phyloP scores from a whole-genome alignment of 2,113 vertebrate genomes.

The Morphnarchus princeps region DNA sequence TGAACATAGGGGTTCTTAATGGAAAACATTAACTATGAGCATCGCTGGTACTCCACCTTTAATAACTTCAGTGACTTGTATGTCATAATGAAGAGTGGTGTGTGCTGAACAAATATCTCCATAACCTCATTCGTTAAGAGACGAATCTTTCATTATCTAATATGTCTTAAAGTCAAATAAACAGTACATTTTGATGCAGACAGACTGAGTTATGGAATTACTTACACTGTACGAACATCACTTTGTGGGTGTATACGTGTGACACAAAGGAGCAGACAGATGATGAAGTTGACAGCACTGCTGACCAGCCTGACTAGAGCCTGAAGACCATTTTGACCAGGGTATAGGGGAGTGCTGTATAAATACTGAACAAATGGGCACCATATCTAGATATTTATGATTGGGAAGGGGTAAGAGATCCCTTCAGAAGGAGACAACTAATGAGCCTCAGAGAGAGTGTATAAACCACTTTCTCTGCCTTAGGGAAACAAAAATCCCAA shows the following conservation, averaged over 20 bases:
- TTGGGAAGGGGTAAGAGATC: neutral
- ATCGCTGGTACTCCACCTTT: conserved; percentile 32
- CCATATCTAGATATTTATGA: neutral
- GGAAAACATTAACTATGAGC: conserved; percentile 17
- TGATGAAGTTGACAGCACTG: neutral
- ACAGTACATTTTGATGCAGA: conserved; percentile 21
- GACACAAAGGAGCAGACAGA: neutral
- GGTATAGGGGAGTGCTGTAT: neutral
- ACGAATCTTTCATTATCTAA: neutral
- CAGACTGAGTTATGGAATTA: conserved; percentile 53
- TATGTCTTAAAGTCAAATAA: conserved; percentile 38
- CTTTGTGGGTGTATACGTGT: neutral
- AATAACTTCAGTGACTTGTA: neutral
- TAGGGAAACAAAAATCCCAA: neutral
- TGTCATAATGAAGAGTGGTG: neutral
- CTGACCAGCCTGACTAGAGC: neutral
- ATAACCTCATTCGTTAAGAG: conserved; percentile 46
- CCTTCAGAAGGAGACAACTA: neutral
- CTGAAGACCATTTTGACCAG: neutral
- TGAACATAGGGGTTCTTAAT: neutral
- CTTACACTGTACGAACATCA: neutral
- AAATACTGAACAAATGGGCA: neutral
- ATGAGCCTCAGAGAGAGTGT: neutral
- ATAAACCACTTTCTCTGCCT: neutral
- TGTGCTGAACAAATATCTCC: conserved; percentile 53